Evolutionary conservation across 2,113 vertebrate species (phyloP), one percentile per base, ranked within the genome.

Genomic region (Daphoenositta chrysoptera): DNA sequence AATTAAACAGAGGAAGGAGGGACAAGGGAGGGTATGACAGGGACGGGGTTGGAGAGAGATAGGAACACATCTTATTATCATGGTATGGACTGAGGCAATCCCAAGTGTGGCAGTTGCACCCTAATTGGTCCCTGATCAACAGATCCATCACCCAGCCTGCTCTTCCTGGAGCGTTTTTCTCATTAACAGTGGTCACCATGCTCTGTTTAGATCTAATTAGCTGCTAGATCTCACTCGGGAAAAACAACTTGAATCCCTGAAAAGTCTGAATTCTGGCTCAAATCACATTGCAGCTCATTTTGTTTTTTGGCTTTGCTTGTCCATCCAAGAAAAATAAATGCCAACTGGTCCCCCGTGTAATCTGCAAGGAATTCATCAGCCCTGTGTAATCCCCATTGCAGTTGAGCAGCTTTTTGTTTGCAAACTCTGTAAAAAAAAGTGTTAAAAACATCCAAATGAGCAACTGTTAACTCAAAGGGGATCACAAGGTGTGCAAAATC

Each of bases 111-210:
- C 47, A 71, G 70, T 50, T 60, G 40, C n/a, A 60, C 13, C 60
- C 54, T 95, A 95, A 97, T 94, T 97, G 92, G 80, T 66, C 83
- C 82, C 90, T 56, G 68, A 89, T 94, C 88, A 83, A 78, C 90
- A 90, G 71, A 93, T 90, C 83, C 86, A 71, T 90, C 88, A 87
- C 60, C 83, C 56, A 71, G 18, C 11, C 54, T 86, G 72, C 69
- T 95, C 27, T 87, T 93, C 68, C 90, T 94, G 82, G 15, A 94
- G 69, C 35, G 51, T 95, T 93, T 82, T 82, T 58, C 84, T 91
- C 90, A 70, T 96, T 85, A 97, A 69, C 73, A 70, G 71, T 0
- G 42, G 86, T 66, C 95, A 94, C 92, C 89, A 89, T 60, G 83
- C 47, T 95, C 89, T 93, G 79, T 86, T 94, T 92, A 83, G 35